Evolutionary conservation across 2,888 invertebrate genomes (phyloP).

Genomic region (Bellardia bayeri): DNA sequence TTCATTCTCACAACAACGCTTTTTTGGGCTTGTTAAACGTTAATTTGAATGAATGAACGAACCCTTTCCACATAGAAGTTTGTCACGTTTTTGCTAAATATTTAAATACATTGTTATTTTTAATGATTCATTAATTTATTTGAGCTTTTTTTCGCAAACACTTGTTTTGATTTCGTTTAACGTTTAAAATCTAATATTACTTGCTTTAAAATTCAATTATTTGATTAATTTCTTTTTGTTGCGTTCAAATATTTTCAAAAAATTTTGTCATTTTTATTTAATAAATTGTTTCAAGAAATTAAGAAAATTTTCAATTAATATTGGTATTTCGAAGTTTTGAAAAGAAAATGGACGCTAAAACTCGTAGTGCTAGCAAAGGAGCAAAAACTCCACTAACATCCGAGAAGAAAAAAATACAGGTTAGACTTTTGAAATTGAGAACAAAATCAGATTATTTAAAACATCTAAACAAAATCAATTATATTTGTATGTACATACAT

Average conservation of each 20-base stretch:
- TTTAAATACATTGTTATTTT: slow-evolving; percentile 29
- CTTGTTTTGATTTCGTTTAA: slow-evolving; percentile 63
- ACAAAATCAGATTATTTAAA: neutral
- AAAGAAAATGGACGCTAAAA: slow-evolving; percentile 62
- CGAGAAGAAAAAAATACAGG: slow-evolving; percentile 53
- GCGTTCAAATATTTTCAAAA: slow-evolving; percentile 42
- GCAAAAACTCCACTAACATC: slow-evolving; percentile 1
- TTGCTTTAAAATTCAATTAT: slow-evolving; percentile 54
- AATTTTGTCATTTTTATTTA: slow-evolving; percentile 26
- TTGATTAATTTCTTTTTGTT: slow-evolving; percentile 28
- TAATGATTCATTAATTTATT: slow-evolving; percentile 46
- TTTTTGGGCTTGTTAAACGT: slow-evolving; percentile 16
- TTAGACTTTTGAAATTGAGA: slow-evolving; percentile 20
- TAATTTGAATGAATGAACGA: slow-evolving; percentile 19
- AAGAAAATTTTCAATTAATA: neutral
- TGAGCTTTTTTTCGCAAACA: slow-evolving; percentile 34
- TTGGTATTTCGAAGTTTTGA: slow-evolving; percentile 6
- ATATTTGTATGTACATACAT: no score
- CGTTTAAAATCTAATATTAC: slow-evolving; percentile 42
- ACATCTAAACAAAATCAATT: no score
- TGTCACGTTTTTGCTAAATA: slow-evolving; percentile 33
- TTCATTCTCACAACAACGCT: slow-evolving; percentile 7
- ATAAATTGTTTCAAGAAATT: slow-evolving; percentile 6
- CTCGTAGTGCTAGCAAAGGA: slow-evolving; percentile 31
- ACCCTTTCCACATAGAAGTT: neutral